Evolutionary conservation across 2,888 invertebrate genomes (phyloP).

Genomic region (Tachina grossa): DNA sequence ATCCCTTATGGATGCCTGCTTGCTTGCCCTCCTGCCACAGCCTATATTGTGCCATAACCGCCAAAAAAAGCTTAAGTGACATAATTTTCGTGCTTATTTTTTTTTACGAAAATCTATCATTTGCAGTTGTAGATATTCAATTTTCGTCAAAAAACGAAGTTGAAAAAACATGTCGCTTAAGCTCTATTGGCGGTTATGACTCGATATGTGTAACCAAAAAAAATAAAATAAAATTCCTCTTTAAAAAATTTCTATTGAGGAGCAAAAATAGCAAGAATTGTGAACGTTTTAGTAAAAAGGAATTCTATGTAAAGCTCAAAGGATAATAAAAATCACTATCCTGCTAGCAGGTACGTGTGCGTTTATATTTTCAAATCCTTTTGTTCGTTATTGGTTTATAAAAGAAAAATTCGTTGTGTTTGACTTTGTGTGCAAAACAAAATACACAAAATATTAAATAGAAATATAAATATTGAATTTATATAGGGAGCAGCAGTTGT

Average conservation of each 20-base stretch:
- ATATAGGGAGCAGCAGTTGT: not conserved
- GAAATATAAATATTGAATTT: slow-evolving; percentile 53
- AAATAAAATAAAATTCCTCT: not conserved
- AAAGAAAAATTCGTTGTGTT: slow-evolving; percentile 5
- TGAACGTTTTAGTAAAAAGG: slow-evolving; percentile 14
- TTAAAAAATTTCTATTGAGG: slow-evolving; percentile 40
- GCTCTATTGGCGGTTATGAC: too few species aligned
- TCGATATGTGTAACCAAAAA: not conserved
- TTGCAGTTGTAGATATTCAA: too few species aligned
- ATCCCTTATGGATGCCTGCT: not conserved
- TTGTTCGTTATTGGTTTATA: slow-evolving; percentile 36
- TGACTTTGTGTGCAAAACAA: not conserved
- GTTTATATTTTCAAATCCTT: not conserved
- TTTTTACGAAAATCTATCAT: too few species aligned
- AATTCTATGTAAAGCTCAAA: slow-evolving; percentile 57
- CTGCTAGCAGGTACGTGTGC: slow-evolving; percentile 7
- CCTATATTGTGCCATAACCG: not conserved
- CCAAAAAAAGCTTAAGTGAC: too few species aligned
- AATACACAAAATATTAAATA: slow-evolving; percentile 12
- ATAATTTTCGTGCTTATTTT: too few species aligned
- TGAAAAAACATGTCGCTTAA: too few species aligned
- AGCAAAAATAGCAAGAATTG: slow-evolving; percentile 20
- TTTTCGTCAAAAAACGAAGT: too few species aligned
- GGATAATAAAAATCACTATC: slow-evolving; percentile 68
- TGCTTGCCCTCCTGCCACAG: not conserved